phyloP scores from a whole-genome alignment of 2,888 invertebrate species.

The Pandemis cinnamomeana region DNA sequence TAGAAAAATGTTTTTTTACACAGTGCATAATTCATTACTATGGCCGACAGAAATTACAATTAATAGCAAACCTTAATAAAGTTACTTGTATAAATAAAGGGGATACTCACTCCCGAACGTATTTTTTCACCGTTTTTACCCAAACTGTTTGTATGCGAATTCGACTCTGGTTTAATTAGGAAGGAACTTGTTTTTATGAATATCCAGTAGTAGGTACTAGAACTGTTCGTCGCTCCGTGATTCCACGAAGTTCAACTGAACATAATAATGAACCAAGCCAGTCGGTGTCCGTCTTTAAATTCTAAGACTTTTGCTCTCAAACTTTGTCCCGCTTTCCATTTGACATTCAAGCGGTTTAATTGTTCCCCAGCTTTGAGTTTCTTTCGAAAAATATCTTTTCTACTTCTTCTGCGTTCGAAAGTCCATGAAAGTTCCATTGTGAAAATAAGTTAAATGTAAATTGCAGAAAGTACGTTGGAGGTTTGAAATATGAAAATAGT shows the following conservation, averaged over 20 bases:
- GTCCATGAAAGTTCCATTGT: constrained; percentile 46
- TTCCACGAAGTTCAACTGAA: constrained; percentile 39
- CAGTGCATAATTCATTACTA: too few relatives aligned
- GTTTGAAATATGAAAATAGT: constrained; percentile 42
- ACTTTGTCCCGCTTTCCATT: constrained; percentile 70
- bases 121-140: too few relatives aligned
- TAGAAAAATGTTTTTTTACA: too few relatives aligned
- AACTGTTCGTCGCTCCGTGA: constrained; percentile 24
- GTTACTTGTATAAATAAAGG: too few relatives aligned
- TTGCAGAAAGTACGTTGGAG: constrained; percentile 28
- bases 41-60: too few relatives aligned
- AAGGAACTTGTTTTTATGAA: not conserved
- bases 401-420: constrained; percentile 58
- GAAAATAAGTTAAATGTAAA: constrained; percentile 57
- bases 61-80: too few relatives aligned
- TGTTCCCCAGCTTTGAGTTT: constrained; percentile 69
- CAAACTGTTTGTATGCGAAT: too few relatives aligned
- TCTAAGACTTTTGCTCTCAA: constrained; percentile 61
- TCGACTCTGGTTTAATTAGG: not conserved
- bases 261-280: constrained; percentile 44
- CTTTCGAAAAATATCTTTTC: constrained; percentile 62
- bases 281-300: constrained; percentile 47
- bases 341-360: constrained; percentile 74
- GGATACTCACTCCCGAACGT: too few relatives aligned
- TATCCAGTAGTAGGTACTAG: constrained; percentile 11